phyloP scores from a whole-genome alignment of 2,888 invertebrate genomes.

The Perdita meconis region DNA sequence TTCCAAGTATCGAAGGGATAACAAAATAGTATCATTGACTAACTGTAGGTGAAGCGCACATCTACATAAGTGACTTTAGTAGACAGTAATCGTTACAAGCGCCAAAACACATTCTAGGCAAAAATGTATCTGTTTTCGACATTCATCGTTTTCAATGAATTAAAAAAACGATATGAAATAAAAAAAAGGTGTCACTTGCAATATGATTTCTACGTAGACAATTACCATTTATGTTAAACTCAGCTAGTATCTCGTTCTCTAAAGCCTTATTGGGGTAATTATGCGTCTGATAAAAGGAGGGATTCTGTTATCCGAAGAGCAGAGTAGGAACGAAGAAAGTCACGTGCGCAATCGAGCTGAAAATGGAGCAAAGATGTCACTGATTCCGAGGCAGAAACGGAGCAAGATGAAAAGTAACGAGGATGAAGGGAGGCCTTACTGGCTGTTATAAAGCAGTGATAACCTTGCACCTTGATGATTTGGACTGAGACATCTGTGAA shows the following conservation, averaged over 20 bases:
- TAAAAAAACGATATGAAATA: no score
- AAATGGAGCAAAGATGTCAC: slow-evolving; percentile 47
- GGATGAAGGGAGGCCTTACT: slow-evolving; percentile 18
- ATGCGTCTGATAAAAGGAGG: slow-evolving; percentile 38
- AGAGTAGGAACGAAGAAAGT: slow-evolving; percentile 29
- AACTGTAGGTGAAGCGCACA: slow-evolving; percentile 39
- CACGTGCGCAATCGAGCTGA: slow-evolving; percentile 51
- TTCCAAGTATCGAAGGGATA: slow-evolving; percentile 58
- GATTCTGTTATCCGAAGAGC: slow-evolving; percentile 5
- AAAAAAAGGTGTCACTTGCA: background rate
- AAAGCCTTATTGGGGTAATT: slow-evolving; percentile 39
- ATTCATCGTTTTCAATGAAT: no score
- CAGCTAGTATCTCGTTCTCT: background rate
- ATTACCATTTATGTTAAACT: slow-evolving; percentile 2
- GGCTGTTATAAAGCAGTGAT: slow-evolving; percentile 8
- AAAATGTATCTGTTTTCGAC: no score
- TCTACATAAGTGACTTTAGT: slow-evolving; percentile 43
- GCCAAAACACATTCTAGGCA: no score
- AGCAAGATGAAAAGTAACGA: slow-evolving; percentile 38
- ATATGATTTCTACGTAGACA: background rate
- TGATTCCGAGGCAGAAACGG: slow-evolving; percentile 44
- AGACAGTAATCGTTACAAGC: background rate
- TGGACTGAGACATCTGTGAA: background rate
- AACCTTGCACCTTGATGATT: slow-evolving; percentile 25
- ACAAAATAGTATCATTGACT: slow-evolving; percentile 61